These are phyloP conservation scores for Panagrolaimus sp. DNA, from an alignment of 1,140 invertebrate species.

Conservation along the genomic window DNA sequence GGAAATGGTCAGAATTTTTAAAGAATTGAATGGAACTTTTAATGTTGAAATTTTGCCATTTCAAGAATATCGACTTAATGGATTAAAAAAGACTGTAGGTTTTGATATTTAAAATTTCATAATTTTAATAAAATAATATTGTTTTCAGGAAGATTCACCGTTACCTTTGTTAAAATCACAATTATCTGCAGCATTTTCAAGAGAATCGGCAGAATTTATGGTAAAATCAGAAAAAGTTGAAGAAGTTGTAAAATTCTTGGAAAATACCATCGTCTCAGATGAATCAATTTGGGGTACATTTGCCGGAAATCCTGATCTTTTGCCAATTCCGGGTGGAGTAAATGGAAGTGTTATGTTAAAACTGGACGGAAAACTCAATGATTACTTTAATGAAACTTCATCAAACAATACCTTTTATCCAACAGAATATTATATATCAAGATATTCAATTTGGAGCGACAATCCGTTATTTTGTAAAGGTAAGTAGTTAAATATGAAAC, in stretches of 20 bases:
- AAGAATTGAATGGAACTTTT: constrained; percentile 44
- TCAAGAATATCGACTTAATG: constrained; percentile 6
- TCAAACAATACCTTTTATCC: too few relatives aligned
- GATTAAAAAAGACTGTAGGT: too few relatives aligned
- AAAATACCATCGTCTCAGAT: constrained; percentile 32
- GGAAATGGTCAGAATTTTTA: constrained; percentile 53
- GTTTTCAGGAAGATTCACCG: constrained; percentile 17
- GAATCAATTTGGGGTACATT: constrained; percentile 47
- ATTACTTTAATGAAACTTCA: too few relatives aligned
- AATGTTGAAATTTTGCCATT: constrained; percentile 36
- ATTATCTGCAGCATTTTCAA: constrained; percentile 39
- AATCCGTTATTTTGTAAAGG: not conserved
- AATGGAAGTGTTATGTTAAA: constrained; percentile 24
- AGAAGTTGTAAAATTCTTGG: constrained; percentile 11
- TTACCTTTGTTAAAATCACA: constrained; percentile 44
- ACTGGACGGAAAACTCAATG: too few relatives aligned
- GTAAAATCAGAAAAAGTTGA: constrained; percentile 34
- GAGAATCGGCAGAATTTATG: constrained; percentile 37
- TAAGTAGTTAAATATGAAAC: too few relatives aligned
- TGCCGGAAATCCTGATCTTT: constrained; percentile 37
- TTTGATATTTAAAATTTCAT: too few relatives aligned
- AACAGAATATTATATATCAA: constrained; percentile 28
- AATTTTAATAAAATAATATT: too few relatives aligned
- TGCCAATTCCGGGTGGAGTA: constrained; percentile 38
- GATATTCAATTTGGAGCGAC: constrained; percentile 34